Conservation (phyloP, 2,888 invertebrate genomes). For the Listrodromus nycthemerus region DNA sequence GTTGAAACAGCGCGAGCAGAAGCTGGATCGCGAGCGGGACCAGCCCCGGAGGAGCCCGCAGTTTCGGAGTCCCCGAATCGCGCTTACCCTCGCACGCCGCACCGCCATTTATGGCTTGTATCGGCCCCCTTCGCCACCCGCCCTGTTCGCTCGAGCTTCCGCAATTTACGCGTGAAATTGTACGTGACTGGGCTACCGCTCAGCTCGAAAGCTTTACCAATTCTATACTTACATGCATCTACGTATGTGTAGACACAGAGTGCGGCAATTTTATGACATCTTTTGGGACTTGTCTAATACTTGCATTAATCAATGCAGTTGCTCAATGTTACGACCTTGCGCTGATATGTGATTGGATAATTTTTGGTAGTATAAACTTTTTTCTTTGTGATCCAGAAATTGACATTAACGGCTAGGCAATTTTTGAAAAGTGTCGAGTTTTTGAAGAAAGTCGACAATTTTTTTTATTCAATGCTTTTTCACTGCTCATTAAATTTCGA, state of each 20-base stretch:
- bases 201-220: slow-evolving; percentile 29
- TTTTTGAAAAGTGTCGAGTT: not conserved
- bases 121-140: slow-evolving; percentile 60
- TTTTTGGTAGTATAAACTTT: not conserved
- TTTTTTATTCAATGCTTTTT: not conserved
- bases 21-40: slow-evolving; percentile 35
- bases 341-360: not conserved
- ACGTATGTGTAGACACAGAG: not conserved
- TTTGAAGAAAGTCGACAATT: not conserved
- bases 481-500: not conserved
- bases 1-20: slow-evolving; percentile 43
- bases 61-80: slow-evolving; percentile 44
- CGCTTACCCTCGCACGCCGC: slow-evolving; percentile 50
- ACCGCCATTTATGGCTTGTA: slow-evolving; percentile 71
- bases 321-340: not conserved
- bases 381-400: not conserved
- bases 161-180: slow-evolving; percentile 77
- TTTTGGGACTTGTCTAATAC: not conserved
- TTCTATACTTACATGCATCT: slow-evolving; percentile 1
- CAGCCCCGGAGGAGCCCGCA: slow-evolving; percentile 16
- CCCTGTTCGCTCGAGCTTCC: slow-evolving; percentile 71
- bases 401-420: not conserved
- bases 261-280: not conserved
- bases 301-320: not conserved
- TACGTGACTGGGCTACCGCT: slow-evolving; percentile 69